Evolutionary conservation across 2,797 vertebrate genomes (phyloP).

Genomic region (Sphaeramia orbicularis): DNA sequence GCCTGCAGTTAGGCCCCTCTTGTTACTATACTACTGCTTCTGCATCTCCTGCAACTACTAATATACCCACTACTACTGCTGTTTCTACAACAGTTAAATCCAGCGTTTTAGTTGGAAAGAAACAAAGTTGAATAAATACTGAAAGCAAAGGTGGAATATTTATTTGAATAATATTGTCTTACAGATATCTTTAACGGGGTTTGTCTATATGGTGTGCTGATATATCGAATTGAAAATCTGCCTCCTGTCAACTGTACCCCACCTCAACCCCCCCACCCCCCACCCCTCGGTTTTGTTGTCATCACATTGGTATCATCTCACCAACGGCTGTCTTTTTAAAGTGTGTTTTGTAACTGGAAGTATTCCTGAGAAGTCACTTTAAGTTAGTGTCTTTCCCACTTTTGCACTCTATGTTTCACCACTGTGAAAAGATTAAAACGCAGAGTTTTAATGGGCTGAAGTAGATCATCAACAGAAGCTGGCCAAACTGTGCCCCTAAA

Average conservation of each 20-base stretch:
- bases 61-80: constrained; percentile 84
- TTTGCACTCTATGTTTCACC: constrained; percentile 46
- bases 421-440: constrained; percentile 51
- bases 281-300: constrained; percentile 42
- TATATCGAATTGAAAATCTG: constrained; percentile 62
- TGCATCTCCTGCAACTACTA: constrained; percentile 84
- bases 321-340: constrained; percentile 26
- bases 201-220: constrained; percentile 68
- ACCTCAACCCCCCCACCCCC: constrained; percentile 4
- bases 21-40: constrained; percentile 85
- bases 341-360: constrained; percentile 77
- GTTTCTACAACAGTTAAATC: constrained; percentile 76
- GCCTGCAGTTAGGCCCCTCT: constrained; percentile 66
- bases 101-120: constrained; percentile 89
- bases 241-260: constrained; percentile 57
- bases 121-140: constrained; percentile 72
- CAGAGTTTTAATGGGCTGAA: constrained; percentile 20
- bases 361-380: constrained; percentile 56
- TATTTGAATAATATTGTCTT: constrained; percentile 82
- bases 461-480: constrained; percentile 26
- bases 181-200: constrained; percentile 71
- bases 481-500: constrained; percentile 2
- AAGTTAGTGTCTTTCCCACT: constrained; percentile 55
- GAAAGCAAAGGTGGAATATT: constrained; percentile 82
- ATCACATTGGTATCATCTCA: constrained; percentile 61